Evolutionary conservation across 1,140 invertebrate species (phyloP).

Genomic region (Bombus terrestris): DNA sequence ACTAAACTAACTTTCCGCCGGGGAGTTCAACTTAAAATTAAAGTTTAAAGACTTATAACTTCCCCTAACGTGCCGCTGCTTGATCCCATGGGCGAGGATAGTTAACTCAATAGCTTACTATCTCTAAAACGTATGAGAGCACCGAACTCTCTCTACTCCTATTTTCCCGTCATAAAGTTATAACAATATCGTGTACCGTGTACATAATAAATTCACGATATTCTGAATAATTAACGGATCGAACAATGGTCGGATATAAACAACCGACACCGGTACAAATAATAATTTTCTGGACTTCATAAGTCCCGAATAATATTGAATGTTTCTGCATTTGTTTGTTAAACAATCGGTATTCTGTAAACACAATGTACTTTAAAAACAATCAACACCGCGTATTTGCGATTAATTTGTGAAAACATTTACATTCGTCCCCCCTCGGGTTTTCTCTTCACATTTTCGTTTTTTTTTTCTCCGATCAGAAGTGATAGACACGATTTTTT

Average conservation of each 20-base stretch:
- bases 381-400: neutral
- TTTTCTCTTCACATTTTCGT: neutral
- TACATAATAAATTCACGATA: slow-evolving; percentile 20
- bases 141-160: neutral
- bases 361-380: neutral
- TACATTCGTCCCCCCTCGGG: neutral
- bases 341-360: neutral
- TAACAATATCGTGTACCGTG: slow-evolving; percentile 25
- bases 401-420: neutral
- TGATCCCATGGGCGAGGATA: slow-evolving; percentile 62
- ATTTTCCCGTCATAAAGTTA: neutral
- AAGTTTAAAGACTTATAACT: slow-evolving; percentile 77
- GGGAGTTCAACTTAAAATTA: slow-evolving; percentile 73
- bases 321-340: neutral
- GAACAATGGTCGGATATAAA: neutral
- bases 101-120: slow-evolving; percentile 60
- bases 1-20: slow-evolving; percentile 62
- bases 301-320: neutral
- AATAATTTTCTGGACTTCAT: neutral
- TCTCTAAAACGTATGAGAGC: slow-evolving; percentile 47
- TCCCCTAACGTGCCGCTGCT: slow-evolving; percentile 62
- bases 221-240: neutral
- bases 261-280: neutral
- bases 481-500: neutral
- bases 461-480: neutral